Conservation (phyloP, 2,113 vertebrate species). For the Terrapene triunguis region DNA sequence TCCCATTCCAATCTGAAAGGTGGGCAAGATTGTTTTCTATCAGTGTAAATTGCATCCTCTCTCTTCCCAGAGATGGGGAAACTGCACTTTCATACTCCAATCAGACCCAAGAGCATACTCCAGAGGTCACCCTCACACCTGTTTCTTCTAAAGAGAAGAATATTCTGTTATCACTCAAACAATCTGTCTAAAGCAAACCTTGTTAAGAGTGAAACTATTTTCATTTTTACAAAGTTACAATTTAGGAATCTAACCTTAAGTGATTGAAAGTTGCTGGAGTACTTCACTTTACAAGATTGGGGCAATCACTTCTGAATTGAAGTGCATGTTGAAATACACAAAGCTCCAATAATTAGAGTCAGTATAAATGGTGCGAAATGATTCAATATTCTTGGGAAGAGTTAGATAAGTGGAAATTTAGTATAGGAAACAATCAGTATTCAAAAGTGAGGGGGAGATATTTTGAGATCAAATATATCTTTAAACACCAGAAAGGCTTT, state of each 20-base stretch:
- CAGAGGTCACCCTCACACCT: conserved; percentile 60
- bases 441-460: conserved; percentile 26
- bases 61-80: conserved; percentile 32
- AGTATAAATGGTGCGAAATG: conserved; percentile 35
- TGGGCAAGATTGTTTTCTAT: neutral
- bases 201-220: conserved; percentile 5
- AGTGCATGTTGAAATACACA: conserved; percentile 57
- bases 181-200: no score
- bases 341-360: conserved; percentile 58
- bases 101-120: conserved; percentile 63
- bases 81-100: conserved; percentile 60
- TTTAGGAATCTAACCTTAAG: conserved; percentile 21
- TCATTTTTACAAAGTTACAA: conserved; percentile 26
- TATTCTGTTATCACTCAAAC: conserved; percentile 37
- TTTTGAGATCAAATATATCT: conserved; percentile 29
- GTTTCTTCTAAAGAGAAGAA: neutral
- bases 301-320: conserved; percentile 72
- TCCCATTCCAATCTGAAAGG: neutral
- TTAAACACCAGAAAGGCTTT: conserved; percentile 47
- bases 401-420: conserved; percentile 47
- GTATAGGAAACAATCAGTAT: conserved; percentile 15
- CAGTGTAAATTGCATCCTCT: conserved; percentile 17
- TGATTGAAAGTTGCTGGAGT: conserved; percentile 67
- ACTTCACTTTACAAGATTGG: conserved; percentile 51
- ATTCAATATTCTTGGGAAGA: conserved; percentile 57